Evolutionary conservation across 2,113 vertebrate genomes (phyloP).

Genomic region (Cinclus cinclus): DNA sequence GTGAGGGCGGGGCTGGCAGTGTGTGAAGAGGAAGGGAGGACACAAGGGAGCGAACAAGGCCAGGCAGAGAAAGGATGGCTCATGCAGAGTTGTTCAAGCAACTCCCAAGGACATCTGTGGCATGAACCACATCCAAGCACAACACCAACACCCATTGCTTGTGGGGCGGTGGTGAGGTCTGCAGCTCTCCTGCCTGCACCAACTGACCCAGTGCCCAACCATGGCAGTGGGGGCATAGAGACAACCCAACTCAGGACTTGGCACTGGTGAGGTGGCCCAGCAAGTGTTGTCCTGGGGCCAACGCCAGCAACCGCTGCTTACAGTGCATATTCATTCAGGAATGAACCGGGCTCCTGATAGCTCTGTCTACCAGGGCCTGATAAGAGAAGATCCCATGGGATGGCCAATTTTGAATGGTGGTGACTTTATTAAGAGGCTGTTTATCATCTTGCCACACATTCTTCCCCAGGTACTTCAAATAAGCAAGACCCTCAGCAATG

Average conservation of each 20-base stretch:
- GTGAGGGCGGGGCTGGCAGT: constrained; percentile 56
- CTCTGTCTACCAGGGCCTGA: constrained; percentile 40
- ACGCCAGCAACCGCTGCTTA: background rate
- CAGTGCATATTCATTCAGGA: constrained; percentile 40
- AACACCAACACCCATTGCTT: background rate
- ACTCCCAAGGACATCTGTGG: background rate
- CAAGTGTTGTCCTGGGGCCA: constrained; percentile 25
- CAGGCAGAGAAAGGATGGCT: background rate
- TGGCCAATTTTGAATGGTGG: constrained; percentile 2
- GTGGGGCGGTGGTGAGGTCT: background rate
- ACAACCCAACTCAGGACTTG: background rate
- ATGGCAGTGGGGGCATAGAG: background rate
- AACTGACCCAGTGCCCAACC: rapidly evolving
- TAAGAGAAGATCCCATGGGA: background rate
- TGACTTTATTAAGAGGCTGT: constrained; percentile 3
- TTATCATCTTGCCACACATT: background rate
- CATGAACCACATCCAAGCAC: background rate
- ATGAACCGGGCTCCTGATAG: constrained; percentile 30
- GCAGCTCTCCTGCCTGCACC: background rate
- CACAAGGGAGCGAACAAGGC: background rate
- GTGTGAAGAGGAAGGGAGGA: background rate
- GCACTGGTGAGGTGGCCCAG: background rate
- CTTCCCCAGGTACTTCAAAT: background rate
- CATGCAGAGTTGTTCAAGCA: background rate
- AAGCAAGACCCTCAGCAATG: background rate